Evolutionary conservation across 2,113 vertebrate genomes (phyloP).

Genomic region (Choloepus hoffmanni): DNA sequence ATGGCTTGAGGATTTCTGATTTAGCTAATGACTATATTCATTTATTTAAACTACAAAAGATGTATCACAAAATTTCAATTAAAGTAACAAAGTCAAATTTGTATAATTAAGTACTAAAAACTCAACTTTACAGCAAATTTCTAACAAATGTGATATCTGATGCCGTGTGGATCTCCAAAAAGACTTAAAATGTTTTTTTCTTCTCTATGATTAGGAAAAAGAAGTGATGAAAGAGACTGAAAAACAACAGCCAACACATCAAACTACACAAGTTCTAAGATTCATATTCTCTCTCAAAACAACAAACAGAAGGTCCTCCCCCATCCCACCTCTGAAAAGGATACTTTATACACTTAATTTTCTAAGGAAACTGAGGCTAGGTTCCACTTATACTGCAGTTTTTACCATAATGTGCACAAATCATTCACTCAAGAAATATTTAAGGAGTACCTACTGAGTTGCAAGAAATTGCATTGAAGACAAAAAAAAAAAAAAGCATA

Average conservation of each 20-base stretch:
- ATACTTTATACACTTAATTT: neutral
- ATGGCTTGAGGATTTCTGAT: slow-evolving; percentile 52
- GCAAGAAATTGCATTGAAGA: slow-evolving; percentile 44
- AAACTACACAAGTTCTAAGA: slow-evolving; percentile 39
- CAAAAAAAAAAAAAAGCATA: slow-evolving; percentile 40
- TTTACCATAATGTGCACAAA: neutral
- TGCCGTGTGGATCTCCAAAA: neutral
- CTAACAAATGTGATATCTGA: neutral
- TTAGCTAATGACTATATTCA: slow-evolving; percentile 74
- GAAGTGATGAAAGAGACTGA: slow-evolving; percentile 5
- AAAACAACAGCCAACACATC: neutral
- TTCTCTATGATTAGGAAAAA: slow-evolving; percentile 6
- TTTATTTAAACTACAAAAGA: slow-evolving; percentile 79
- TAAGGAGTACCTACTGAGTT: neutral
- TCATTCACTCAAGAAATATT: slow-evolving; percentile 58
- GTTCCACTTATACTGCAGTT: neutral
- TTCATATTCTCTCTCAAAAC: neutral
- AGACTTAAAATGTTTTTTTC: neutral
- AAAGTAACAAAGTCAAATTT: slow-evolving; percentile 68
- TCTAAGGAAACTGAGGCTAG: neutral
- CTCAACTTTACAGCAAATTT: slow-evolving; percentile 9
- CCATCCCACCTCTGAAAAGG: neutral
- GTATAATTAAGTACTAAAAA: slow-evolving; percentile 43
- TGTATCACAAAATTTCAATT: slow-evolving; percentile 76
- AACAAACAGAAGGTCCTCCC: neutral